Evolutionary conservation across 2,888 invertebrate species (phyloP), one percentile per base, ranked within the genome.

Genomic region (Bruchidius siliquastri): DNA sequence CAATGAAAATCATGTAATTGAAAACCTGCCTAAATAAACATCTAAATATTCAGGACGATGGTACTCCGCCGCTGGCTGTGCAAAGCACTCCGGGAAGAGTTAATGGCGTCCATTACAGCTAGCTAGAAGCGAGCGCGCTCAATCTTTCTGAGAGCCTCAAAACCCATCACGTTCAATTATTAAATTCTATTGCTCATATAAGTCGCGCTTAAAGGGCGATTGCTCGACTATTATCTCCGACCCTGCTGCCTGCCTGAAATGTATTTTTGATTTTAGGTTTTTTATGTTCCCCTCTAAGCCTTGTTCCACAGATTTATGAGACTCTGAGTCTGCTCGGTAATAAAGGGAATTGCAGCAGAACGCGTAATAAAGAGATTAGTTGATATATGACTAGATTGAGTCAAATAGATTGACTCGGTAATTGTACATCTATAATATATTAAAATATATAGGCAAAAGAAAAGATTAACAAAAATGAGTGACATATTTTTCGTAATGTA

Each of bases 121-220:
- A 13, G 49, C 3, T 49, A 80, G 79, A 76, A 74, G 78, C 77
- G 78, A 78, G 79, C 72, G 74, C 84, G 84, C 85, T 86, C 86
- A 86, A 86, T 86, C 86, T 86, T 84, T 83, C 83, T 85, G 85
- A 86, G 85, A 86, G 86, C 86, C 85, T 85, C 81, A 83, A 84
- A 68, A 84, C 83, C 85, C 84, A 85, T 86, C 86, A 86, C 84
- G 84, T 83, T 87, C 86, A 87, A 87, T 87, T 87, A 87, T 87
- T 87, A 85, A 87, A 84, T 83, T 85, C 83, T 86, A 86, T 86
- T 82, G 86, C 86, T 85, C 86, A 85, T 85, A 86, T 85, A 86
- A 85, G 85, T 85, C 85, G 86, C 84, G 49, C 85, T 85, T 84
- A 84, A 84, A 84, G 81, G 85, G 84, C 85, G 85, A 86, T 86